Evolutionary conservation across 2,888 invertebrate genomes (phyloP).

Genomic region (Dyspetes luteomarginatus): DNA sequence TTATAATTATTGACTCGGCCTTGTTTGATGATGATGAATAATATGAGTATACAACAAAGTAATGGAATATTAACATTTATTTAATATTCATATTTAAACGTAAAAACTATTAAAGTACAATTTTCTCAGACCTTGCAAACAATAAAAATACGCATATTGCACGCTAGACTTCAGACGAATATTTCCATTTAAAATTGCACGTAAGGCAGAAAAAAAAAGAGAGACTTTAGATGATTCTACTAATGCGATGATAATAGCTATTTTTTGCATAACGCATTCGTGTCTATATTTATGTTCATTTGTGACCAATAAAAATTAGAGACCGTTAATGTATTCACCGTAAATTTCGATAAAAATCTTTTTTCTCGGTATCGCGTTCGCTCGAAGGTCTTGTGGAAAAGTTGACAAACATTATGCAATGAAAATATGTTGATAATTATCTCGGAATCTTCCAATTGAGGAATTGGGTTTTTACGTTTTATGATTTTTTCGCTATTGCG

Average conservation of each 20-base stretch:
- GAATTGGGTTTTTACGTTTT: conserved; percentile 29
- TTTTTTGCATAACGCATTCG: conserved; percentile 29
- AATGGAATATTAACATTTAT: background rate
- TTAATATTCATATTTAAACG: background rate
- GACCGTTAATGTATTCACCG: conserved; percentile 35
- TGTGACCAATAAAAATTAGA: conserved; percentile 16
- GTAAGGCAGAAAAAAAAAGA: conserved; percentile 14
- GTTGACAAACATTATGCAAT: conserved; percentile 51
- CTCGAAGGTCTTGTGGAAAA: background rate
- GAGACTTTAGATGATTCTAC: background rate
- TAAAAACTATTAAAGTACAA: background rate
- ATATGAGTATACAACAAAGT: background rate
- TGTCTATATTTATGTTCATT: conserved; percentile 15
- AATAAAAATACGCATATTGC: background rate
- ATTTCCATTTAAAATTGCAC: conserved; percentile 44
- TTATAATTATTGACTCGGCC: too few relatives aligned
- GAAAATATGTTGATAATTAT: conserved; percentile 29
- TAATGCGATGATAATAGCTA: conserved; percentile 41
- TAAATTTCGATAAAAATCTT: conserved; percentile 23
- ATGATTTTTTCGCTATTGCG: background rate
- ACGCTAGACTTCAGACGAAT: background rate
- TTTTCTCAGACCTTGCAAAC: background rate
- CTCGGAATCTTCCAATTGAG: conserved; percentile 1
- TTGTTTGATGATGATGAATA: too few relatives aligned
- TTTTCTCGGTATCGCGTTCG: conserved; percentile 30